These are phyloP conservation scores for Hoplostethus atlanticus DNA, from an alignment of 2,797 vertebrate species.

Conservation along the genomic window DNA sequence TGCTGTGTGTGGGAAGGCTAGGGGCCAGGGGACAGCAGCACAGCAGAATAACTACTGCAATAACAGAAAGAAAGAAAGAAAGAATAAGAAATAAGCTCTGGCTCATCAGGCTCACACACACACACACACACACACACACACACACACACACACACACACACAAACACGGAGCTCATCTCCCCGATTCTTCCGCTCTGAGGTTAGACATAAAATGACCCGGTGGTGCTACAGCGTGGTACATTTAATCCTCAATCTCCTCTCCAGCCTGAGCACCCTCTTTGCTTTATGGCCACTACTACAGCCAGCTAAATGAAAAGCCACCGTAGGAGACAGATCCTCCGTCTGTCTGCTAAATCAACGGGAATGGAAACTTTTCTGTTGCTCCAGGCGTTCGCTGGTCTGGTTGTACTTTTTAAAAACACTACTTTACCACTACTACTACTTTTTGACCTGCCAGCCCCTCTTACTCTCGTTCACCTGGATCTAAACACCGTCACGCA, in stretches of 20 bases:
- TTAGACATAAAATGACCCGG: constrained; percentile 70
- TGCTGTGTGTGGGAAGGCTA: constrained; percentile 46
- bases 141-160: constrained; percentile 36
- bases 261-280: constrained; percentile 59
- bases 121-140: constrained; percentile 14
- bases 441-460: constrained; percentile 1
- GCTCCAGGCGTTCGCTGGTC: constrained; percentile 46
- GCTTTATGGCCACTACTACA: constrained; percentile 56
- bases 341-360: constrained; percentile 56
- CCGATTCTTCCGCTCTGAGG: constrained; percentile 60
- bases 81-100: constrained; percentile 49
- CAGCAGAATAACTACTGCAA: not conserved
- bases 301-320: constrained; percentile 65
- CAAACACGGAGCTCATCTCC: constrained; percentile 49
- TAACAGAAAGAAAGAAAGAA: not conserved
- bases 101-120: constrained; percentile 52
- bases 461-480: not conserved
- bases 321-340: constrained; percentile 48
- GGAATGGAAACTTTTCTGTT: constrained; percentile 53
- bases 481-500: constrained; percentile 3
- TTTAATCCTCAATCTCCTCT: constrained; percentile 75
- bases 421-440: constrained; percentile 2
- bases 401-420: constrained; percentile 42
- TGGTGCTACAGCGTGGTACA: constrained; percentile 66
- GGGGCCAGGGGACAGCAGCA: not conserved